phyloP scores from a whole-genome alignment of 1,140 invertebrate species.

The Pogonus chalceus region DNA sequence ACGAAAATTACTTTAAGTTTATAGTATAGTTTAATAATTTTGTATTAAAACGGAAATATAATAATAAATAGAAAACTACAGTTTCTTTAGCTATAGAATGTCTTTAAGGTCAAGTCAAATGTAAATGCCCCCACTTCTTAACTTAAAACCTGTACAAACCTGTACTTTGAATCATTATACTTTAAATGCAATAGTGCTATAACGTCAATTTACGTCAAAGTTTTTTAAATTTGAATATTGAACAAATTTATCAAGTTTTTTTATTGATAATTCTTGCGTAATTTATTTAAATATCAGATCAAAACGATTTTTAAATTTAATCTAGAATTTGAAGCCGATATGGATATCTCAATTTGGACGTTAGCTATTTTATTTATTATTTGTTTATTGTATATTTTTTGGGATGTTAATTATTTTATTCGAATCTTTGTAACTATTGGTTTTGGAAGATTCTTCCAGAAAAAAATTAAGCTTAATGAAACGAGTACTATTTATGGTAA shows the following conservation, averaged over 20 bases:
- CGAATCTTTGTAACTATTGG: constrained; percentile 51
- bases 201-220: neutral
- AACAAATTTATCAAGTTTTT: neutral
- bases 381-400: constrained; percentile 56
- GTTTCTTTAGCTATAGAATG: too few species aligned
- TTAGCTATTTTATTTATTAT: constrained; percentile 12
- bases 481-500: constrained; percentile 60
- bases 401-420: constrained; percentile 70
- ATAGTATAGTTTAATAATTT: neutral
- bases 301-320: constrained; percentile 7
- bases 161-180: too few species aligned
- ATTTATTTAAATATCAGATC: neutral
- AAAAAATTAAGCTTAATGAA: constrained; percentile 56
- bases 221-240: too few species aligned
- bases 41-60: too few species aligned
- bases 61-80: too few species aligned
- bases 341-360: constrained; percentile 9
- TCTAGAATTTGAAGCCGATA: constrained; percentile 14
- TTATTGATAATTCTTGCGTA: neutral
- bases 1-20: constrained; percentile 37
- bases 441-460: constrained; percentile 52
- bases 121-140: neutral
- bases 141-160: too few species aligned
- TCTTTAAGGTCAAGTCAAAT: too few species aligned
- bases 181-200: too few species aligned